Evolutionary conservation across 30 jellyfish, hydroid and myxozoan species (phyloP), one percentile per base, ranked within the genome.

Genomic region (Turritopsis dohrnii): DNA sequence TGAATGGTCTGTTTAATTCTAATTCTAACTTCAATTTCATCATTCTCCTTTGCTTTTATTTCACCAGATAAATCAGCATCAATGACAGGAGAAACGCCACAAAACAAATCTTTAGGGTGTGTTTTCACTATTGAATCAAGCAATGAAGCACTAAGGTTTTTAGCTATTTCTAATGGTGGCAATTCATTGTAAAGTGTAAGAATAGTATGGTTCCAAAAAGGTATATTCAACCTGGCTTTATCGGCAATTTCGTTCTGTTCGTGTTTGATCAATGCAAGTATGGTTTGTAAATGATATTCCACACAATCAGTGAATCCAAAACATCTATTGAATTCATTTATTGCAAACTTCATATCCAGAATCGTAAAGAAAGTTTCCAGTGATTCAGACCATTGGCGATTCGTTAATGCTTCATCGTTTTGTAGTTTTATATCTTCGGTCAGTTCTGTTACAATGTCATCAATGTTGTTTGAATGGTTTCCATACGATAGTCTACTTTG

Each of bases 81-180:
- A 16, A 88, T 88, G 72, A 82, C 79, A 1, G 96, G 96, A 3
- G 88, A 82, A 25, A 79, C 18, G 41, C 71, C 91, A 30, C 96
- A 88, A 52, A 28, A 82, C 21, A 88, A 20, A 53, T 28, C 65
- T 3, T 73, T 82, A 24, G 80, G 85, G 23, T 54, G 28, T 24
- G 90, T 69, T 0, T 54, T 30, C 26, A 8, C 52, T n/a, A 83
- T 31, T 3, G 90, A 82, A 8, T 75, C 65, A 7, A 76, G 9
- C 22, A 88, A 22, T 4, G 19, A 41, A 9, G 75, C 28, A 1
- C 81, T 41, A n/a, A 52, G 72, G 8, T 41, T 65, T 29, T 66
- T 53, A 0, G 91, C 84, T 72, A 29, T 52, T 27, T 83, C 80
- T 7, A 20, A 75, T 1, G 82, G 24, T 25, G 75, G 18, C 52